A percentile compares a stretch with the other conserved stretches of the same genome.
Evolutionary conservation across 2,888 invertebrate genomes (phyloP).

Genomic region (Athripsodes cinereus): DNA sequence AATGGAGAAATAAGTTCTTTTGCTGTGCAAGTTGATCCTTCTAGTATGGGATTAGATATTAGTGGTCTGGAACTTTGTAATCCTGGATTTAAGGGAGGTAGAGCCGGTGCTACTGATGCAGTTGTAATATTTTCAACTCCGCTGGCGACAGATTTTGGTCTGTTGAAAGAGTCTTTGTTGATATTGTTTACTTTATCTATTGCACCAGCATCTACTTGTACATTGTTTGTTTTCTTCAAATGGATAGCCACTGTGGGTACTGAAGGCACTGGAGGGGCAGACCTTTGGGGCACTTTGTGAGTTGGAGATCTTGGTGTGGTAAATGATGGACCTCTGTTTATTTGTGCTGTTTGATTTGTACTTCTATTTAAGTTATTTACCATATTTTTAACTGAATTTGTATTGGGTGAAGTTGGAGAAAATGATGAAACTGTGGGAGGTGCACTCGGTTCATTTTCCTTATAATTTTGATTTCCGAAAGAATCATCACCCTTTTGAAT

Average conservation of each 20-base stretch:
- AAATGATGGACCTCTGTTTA: slow-evolving; percentile 32
- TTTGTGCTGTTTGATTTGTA: slow-evolving; percentile 27
- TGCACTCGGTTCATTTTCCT: slow-evolving; percentile 21
- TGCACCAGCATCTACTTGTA: slow-evolving; percentile 32
- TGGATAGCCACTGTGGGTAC: slow-evolving; percentile 40
- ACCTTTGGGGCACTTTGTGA: slow-evolving; percentile 46
- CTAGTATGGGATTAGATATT: slow-evolving; percentile 75
- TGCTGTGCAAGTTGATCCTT: slow-evolving; percentile 74
- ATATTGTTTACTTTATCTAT: slow-evolving; percentile 42
- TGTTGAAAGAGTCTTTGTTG: slow-evolving; percentile 42
- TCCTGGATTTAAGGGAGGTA: slow-evolving; percentile 60
- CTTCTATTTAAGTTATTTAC: slow-evolving; percentile 14
- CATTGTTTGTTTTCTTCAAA: slow-evolving; percentile 23
- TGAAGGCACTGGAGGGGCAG: slow-evolving; percentile 61
- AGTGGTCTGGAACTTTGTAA: slow-evolving; percentile 59
- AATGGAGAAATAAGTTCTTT: slow-evolving; percentile 64
- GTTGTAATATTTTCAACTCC: slow-evolving; percentile 41
- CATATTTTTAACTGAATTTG: slow-evolving; percentile 18
- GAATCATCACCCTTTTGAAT: slow-evolving; percentile 41
- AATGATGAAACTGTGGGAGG: slow-evolving; percentile 28
- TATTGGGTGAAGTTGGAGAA: slow-evolving; percentile 16
- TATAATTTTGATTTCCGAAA: slow-evolving; percentile 23
- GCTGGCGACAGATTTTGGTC: slow-evolving; percentile 43
- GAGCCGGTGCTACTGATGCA: slow-evolving; percentile 41
- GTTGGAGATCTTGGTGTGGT: slow-evolving; percentile 34